phyloP scores from a whole-genome alignment of 2,113 vertebrate genomes.

The Sinosuthora webbiana region DNA sequence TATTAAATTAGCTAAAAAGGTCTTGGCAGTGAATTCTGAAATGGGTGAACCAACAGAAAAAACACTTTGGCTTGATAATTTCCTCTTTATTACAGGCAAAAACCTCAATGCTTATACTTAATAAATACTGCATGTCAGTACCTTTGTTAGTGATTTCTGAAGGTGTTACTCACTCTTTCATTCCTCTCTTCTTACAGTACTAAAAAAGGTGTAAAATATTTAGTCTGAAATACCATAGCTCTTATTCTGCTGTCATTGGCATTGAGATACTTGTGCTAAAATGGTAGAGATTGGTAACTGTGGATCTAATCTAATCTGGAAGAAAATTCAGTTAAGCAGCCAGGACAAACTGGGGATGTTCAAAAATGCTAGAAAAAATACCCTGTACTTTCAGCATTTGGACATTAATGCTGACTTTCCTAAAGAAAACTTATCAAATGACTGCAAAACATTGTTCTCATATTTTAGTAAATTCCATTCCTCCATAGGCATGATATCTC shows the following conservation, averaged over 20 bases:
- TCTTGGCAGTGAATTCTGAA: constrained; percentile 3
- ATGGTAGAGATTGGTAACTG: background rate
- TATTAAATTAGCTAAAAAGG: constrained; percentile 38
- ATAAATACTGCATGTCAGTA: background rate
- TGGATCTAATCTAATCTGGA: background rate
- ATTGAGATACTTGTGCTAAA: background rate
- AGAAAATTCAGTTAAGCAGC: background rate
- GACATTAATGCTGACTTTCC: background rate
- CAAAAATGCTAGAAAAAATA: background rate
- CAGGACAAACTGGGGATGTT: background rate
- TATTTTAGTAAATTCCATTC: background rate
- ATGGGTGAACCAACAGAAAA: background rate
- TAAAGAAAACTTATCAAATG: background rate
- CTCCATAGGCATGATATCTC: background rate
- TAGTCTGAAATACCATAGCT: background rate
- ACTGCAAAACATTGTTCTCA: background rate
- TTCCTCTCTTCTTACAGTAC: background rate
- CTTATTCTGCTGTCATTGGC: background rate
- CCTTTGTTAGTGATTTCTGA: background rate
- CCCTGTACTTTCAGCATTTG: background rate
- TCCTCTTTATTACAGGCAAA: background rate
- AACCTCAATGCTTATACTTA: background rate
- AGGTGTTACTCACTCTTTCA: background rate
- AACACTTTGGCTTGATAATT: constrained; percentile 25
- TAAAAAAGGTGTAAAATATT: background rate